A percentile compares a stretch with the other conserved stretches of the same genome.
Evolutionary conservation across 2,113 vertebrate species (phyloP).

Genomic region (Xenus cinereus): DNA sequence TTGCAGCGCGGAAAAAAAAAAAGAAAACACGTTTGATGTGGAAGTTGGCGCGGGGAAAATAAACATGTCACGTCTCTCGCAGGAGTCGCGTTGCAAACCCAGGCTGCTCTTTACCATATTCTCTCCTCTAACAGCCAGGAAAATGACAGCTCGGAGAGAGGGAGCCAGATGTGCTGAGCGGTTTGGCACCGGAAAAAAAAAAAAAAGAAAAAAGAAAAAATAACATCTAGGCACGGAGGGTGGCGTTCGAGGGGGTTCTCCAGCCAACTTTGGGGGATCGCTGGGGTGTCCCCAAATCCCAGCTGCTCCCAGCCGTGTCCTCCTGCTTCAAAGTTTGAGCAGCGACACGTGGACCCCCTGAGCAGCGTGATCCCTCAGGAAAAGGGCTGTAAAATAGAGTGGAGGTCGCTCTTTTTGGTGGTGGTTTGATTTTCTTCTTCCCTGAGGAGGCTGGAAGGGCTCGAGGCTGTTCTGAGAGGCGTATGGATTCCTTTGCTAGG

Average conservation of each 20-base stretch:
- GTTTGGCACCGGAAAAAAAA: background rate
- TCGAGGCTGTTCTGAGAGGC: background rate
- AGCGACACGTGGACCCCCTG: rapidly evolving
- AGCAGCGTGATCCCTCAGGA: background rate
- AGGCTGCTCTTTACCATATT: background rate
- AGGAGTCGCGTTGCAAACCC: background rate
- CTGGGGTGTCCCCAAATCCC: rapidly evolving
- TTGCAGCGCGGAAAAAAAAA: background rate
- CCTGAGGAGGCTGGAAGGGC: background rate
- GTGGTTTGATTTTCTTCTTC: background rate
- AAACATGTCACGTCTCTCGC: background rate
- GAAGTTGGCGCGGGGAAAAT: background rate
- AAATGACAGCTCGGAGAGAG: background rate
- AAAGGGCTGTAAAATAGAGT: background rate
- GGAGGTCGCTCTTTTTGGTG: too few species aligned
- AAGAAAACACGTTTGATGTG: background rate
- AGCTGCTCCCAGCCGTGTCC: background rate
- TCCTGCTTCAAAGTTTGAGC: rapidly evolving
- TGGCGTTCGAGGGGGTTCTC: rapidly evolving
- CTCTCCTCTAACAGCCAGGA: background rate
- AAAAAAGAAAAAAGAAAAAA: background rate
- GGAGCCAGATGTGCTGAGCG: background rate
- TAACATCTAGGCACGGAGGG: rapidly evolving
- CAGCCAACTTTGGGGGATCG: background rate
- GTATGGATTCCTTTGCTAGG: background rate